Evolutionary conservation across 35 echinoderm and acorn worm species (phyloP).

Genomic region (Diadema setosum): DNA sequence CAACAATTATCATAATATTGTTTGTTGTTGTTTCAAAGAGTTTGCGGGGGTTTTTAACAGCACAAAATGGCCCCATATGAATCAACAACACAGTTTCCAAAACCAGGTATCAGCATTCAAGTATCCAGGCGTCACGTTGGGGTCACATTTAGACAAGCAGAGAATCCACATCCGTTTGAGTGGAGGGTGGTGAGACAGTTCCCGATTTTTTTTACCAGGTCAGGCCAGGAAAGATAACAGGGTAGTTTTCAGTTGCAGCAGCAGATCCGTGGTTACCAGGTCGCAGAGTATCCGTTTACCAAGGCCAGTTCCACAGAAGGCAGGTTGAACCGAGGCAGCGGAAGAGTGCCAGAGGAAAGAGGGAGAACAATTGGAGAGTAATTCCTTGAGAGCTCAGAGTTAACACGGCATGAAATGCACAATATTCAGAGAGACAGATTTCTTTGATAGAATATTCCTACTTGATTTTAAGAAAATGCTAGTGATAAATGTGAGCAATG

Average conservation of each 20-base stretch:
- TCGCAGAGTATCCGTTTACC: background rate
- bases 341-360: background rate
- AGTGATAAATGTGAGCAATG: no score
- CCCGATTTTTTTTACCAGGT: no score
- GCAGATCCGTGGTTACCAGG: background rate
- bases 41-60: no score
- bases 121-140: background rate
- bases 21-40: no score
- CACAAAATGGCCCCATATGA: no score
- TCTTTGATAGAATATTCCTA: background rate
- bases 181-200: no score
- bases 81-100: background rate
- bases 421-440: background rate
- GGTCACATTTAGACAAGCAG: no score
- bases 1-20: no score
- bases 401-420: background rate
- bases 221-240: no score
- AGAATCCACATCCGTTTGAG: no score
- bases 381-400: slow-evolving; percentile 12
- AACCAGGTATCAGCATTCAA: background rate
- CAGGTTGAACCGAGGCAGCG: background rate
- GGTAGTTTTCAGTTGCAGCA: no score
- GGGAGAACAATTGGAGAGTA: slow-evolving; percentile 17
- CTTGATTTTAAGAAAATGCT: no score
- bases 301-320: background rate